Percentiles rank a stretch among this genome's conserved stretches.
phyloP scores from a whole-genome alignment of 2,113 vertebrate species.

The Pluvialis apricaria region DNA sequence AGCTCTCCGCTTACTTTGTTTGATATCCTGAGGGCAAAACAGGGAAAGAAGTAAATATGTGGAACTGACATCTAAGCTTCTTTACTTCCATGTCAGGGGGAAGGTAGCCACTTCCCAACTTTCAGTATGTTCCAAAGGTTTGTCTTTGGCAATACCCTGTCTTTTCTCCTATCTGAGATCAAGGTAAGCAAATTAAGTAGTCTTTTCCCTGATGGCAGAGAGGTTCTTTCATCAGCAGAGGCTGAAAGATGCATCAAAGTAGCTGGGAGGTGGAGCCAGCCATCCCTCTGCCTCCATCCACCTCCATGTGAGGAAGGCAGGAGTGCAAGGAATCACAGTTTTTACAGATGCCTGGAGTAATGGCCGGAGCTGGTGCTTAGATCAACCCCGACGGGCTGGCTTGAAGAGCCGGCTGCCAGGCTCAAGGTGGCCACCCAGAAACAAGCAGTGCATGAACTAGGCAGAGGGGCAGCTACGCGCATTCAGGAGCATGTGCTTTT shows the following conservation, averaged over 20 bases:
- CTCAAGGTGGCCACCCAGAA: not conserved
- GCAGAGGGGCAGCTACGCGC: not conserved
- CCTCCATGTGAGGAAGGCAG: not conserved
- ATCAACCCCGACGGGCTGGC: not conserved
- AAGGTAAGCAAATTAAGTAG: not conserved
- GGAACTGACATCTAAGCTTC: not conserved
- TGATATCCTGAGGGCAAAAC: not conserved
- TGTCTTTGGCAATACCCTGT: not conserved
- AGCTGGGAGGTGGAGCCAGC: not conserved
- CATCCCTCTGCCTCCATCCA: not conserved
- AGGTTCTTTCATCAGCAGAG: not conserved
- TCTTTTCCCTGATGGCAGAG: not conserved
- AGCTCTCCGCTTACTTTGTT: not conserved
- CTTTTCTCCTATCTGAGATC: not conserved
- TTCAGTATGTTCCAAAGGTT: not conserved
- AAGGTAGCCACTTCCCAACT: not conserved
- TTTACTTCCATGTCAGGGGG: not conserved
- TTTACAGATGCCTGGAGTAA: accelerated
- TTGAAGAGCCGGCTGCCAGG: not conserved
- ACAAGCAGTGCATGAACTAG: not conserved
- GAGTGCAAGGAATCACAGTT: not conserved
- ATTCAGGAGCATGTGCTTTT: not conserved
- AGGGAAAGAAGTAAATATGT: not conserved
- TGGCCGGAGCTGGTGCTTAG: not conserved
- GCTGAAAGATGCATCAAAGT: not conserved